Evolutionary conservation across 2,888 invertebrate genomes (phyloP), one percentile per base, ranked within the genome.

Genomic region (Odontomyia ornata): DNA sequence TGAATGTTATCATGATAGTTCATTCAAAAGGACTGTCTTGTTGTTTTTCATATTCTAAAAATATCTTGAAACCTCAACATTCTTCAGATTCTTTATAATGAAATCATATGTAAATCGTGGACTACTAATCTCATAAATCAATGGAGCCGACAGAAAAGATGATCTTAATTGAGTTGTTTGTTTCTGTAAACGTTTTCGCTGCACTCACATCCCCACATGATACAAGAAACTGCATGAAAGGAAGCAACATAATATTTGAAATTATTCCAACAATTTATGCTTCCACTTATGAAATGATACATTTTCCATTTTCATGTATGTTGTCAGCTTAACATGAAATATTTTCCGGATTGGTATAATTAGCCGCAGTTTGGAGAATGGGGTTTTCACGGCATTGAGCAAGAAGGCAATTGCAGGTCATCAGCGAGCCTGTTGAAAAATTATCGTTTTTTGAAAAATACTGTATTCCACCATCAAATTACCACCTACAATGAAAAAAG

Each of bases 291-390:
- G 52, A 52, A 52, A 52, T 52, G 52, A 9, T 13, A 15, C 52
- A 52, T 52, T n/a, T 52, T 52, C 52, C 52, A 52, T 52, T 52
- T 52, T 52, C 52, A 52, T 52, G 52, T 52, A 5, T 52, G 52
- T 52, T 52, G 52, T 52, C 52, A 52, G 4, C 52, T 52, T 15
- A 4, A 52, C 52, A 15, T 52, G 52, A 52, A 52, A 52, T 52
- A 52, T 52, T 13, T 52, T 52, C 52, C 52, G 52, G 18, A n/a
- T 9, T 9, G 52, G 13, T 9, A 52, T n/a, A 52, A 52, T 52
- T 52, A 43, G 43, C 43, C 18, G 52, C 5, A 52, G 13, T 52
- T n/a, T 43, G 43, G 43, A 43, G 43, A 43, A 43, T 43, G 43
- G 7, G 13, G 13, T 43, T 43, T n/a, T n/a, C n/a, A n/a, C n/a